Evolutionary conservation across 2,888 invertebrate genomes (phyloP).

Genomic region (Digitonthophagus gazella): DNA sequence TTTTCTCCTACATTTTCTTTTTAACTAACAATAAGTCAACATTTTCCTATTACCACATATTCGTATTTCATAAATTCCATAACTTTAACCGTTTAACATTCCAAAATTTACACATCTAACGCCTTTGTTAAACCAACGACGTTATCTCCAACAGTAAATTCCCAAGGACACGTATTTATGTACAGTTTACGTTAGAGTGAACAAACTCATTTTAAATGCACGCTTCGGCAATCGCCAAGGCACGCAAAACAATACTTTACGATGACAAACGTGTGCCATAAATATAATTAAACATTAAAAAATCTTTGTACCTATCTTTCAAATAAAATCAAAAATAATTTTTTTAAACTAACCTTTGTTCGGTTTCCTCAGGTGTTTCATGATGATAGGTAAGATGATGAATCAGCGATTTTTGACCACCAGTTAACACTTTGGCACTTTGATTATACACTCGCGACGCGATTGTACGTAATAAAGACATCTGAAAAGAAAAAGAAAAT

Average conservation of each 20-base stretch:
- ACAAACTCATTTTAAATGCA: neutral
- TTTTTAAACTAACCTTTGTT: constrained; percentile 41
- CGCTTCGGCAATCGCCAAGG: neutral
- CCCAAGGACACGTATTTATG: neutral
- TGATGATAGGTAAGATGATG: constrained; percentile 29
- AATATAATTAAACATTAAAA: neutral
- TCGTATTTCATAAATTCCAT: neutral
- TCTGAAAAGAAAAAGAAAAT: constrained; percentile 32
- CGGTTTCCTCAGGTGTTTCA: constrained; percentile 59
- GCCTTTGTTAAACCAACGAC: neutral
- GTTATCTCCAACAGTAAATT: neutral
- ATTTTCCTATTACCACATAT: neutral
- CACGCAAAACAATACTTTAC: neutral
- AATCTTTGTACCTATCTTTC: neutral
- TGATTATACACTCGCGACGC: constrained; percentile 28
- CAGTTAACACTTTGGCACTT: constrained; percentile 23
- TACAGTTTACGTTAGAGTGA: neutral
- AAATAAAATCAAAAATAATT: neutral
- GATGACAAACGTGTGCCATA: neutral
- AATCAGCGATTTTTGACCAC: constrained; percentile 22
- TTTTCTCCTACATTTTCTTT: too few species aligned
- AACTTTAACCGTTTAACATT: neutral
- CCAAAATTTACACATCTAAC: neutral
- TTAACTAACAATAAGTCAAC: too few species aligned
- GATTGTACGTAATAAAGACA: constrained; percentile 32